Evolutionary conservation across 2,888 invertebrate species (phyloP).

Genomic region (Maniola hyperantus): DNA sequence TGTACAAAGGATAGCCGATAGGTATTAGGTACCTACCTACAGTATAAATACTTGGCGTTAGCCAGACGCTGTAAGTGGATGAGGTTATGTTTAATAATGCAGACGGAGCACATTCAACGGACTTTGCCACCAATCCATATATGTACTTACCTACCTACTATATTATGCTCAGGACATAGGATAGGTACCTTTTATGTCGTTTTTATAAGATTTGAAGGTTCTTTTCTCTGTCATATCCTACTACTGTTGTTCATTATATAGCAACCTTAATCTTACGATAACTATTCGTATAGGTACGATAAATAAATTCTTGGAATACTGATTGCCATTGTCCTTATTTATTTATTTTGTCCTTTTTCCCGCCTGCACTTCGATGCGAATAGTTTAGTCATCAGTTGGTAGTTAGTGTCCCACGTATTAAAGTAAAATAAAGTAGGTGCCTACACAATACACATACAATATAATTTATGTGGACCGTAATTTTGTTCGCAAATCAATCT

Average conservation of each 20-base stretch:
- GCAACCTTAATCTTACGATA: too few relatives aligned
- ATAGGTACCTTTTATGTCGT: not conserved
- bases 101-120: slow-evolving; percentile 32
- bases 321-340: too few relatives aligned
- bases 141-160: slow-evolving; percentile 8
- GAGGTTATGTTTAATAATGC: slow-evolving; percentile 36
- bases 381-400: not conserved
- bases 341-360: too few relatives aligned
- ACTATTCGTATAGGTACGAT: too few relatives aligned
- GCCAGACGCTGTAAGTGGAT: slow-evolving; percentile 29
- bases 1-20: not conserved
- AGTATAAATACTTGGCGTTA: slow-evolving; percentile 21
- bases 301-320: too few relatives aligned
- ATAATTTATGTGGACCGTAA: not conserved
- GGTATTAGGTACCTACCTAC: slow-evolving; percentile 8
- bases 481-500: not conserved
- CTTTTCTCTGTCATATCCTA: too few relatives aligned
- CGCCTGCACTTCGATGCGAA: not conserved
- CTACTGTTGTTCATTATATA: too few relatives aligned
- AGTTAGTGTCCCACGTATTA: too few relatives aligned
- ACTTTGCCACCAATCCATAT: slow-evolving; percentile 29
- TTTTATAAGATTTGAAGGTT: not conserved
- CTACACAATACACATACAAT: too few relatives aligned
- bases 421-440: too few relatives aligned
- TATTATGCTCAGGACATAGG: slow-evolving; percentile 12